Percentiles rank a stretch among this genome's conserved stretches.
Evolutionary conservation across 2,113 vertebrate genomes (phyloP).

Genomic region (Nematolebias whitei): DNA sequence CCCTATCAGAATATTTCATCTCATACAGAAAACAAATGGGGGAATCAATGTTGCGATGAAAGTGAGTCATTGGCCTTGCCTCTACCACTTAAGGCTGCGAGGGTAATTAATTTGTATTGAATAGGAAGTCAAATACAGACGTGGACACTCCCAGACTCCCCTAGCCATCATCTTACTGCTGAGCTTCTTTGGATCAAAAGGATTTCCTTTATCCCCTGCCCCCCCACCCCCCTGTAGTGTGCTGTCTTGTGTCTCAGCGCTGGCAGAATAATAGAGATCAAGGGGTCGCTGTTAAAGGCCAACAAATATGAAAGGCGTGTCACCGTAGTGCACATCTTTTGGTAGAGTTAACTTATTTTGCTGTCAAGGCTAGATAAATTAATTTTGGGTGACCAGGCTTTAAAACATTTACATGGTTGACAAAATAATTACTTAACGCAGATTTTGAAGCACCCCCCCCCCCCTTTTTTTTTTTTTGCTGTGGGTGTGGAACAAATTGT

Average conservation of each 20-base stretch:
- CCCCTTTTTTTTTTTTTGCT: neutral
- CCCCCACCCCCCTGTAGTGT: slow-evolving; percentile 46
- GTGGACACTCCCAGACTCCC: slow-evolving; percentile 36
- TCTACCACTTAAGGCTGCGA: slow-evolving; percentile 53
- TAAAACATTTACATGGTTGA: slow-evolving; percentile 31
- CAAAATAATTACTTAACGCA: slow-evolving; percentile 21
- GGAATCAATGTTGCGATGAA: slow-evolving; percentile 63
- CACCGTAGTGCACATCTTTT: slow-evolving; percentile 18
- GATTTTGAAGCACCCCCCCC: no score
- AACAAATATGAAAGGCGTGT: slow-evolving; percentile 39
- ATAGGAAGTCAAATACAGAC: slow-evolving; percentile 44
- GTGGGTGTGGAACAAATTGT: slow-evolving; percentile 1
- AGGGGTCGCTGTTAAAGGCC: slow-evolving; percentile 54
- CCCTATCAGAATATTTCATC: slow-evolving; percentile 55
- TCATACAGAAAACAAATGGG: slow-evolving; percentile 57
- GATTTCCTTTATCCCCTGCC: slow-evolving; percentile 47
- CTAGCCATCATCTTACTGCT: slow-evolving; percentile 37
- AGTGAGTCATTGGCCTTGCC: slow-evolving; percentile 54
- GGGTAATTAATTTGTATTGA: slow-evolving; percentile 66
- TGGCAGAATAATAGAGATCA: slow-evolving; percentile 66
- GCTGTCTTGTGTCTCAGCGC: slow-evolving; percentile 56
- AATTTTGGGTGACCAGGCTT: slow-evolving; percentile 22
- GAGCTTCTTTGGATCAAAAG: slow-evolving; percentile 63
- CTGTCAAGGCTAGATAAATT: slow-evolving; percentile 22
- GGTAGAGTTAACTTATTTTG: neutral